Evolutionary conservation across 2,113 vertebrate species (phyloP).

Genomic region (Sturnira hondurensis): DNA sequence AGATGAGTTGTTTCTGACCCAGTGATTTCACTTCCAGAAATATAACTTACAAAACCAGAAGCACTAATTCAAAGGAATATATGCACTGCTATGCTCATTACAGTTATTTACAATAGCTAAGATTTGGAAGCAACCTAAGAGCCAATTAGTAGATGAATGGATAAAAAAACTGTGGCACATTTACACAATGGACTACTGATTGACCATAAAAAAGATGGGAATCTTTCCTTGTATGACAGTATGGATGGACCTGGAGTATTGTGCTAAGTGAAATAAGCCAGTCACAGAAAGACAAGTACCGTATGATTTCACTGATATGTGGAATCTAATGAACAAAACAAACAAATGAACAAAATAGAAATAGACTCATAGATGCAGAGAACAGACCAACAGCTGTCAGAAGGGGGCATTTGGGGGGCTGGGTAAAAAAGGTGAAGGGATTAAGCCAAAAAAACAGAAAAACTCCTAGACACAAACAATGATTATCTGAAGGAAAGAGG

Average conservation of each 20-base stretch:
- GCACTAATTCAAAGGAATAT: neutral
- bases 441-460: neutral
- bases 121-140: neutral
- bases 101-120: neutral
- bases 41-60: neutral
- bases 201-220: neutral
- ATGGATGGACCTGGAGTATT: neutral
- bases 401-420: neutral
- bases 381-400: neutral
- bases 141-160: neutral
- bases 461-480: neutral
- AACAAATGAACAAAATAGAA: neutral
- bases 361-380: neutral
- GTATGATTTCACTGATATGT: neutral
- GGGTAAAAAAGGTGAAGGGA: neutral
- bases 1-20: neutral
- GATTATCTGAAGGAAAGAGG: neutral
- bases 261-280: neutral
- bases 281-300: neutral
- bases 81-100: neutral
- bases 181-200: neutral
- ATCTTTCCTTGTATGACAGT: neutral
- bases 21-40: neutral
- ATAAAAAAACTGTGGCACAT: neutral
- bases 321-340: neutral